Base-by-base conservation (phyloP, 35 echinoderm and acorn worm genomes). In the Heliocidaris erythrogramma region DNA sequence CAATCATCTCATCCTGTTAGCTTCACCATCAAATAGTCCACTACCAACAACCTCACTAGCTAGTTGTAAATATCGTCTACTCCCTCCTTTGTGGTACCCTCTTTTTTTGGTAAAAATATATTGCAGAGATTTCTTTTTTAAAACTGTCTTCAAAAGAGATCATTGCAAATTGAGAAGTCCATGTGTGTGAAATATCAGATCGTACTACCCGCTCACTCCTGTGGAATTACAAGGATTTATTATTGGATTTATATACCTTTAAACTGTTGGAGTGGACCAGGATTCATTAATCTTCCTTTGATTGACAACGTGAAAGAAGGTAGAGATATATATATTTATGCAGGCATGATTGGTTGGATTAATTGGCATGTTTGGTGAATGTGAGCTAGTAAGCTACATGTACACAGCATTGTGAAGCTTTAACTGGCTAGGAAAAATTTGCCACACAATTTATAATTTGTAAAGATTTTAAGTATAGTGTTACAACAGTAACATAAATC, bases 171-270 rank as follows among this genome's bases (percentile, higher is more conserved):
- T 27, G 65, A 78, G 65, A 78, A 78, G 65, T 78, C 17, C 18
- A 78, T 78, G 14, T 78, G 18, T 78, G 65, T 78, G 65, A 5
- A 27, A 5, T 78, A 78, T 78, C 65, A 21, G 4, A 21, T 78
- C 27, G 65, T 27, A n/a, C 27, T 4, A 78, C 27, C 65, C 65
- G 65, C 65, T 29, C 27, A 78, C 65, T 78, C 7, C 30, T 89
- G 87, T 21, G 87, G 87, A 89, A 89, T 89, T n/a, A 89, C 32
- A 42, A 42, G 87, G 87, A 89, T 89, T 35, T 89, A 89, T 35
- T 89, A 89, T 89, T 89, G 87, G 87, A 47, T 89, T 78, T 89
- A 89, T 89, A 89, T 48, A 42, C 30, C 10, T 24, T 47, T 13
- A 89, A n/a, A 89, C 31, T 31, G 9, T 89, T n/a, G 29, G 29